A percentile compares a stretch with the other conserved stretches of the same genome.
phyloP scores from a whole-genome alignment of 2,888 invertebrate genomes.

The Autographa pulchrina region DNA sequence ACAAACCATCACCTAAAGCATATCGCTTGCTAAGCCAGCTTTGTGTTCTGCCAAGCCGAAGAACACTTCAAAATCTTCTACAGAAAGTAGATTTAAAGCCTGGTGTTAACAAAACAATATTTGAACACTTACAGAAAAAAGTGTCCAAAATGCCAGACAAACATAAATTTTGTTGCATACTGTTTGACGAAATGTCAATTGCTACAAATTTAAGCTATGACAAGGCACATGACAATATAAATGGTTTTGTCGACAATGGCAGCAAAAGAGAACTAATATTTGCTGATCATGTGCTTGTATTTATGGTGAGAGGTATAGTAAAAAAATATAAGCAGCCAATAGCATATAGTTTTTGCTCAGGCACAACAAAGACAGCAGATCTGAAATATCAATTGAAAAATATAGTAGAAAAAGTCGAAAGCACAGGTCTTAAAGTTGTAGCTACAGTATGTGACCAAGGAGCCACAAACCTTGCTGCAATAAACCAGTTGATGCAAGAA shows the following conservation, averaged over 20 bases:
- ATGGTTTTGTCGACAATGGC: background rate
- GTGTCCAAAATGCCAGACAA: background rate
- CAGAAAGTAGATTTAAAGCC: conserved; percentile 5
- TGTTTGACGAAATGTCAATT: conserved; percentile 16
- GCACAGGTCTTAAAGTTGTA: conserved; percentile 9
- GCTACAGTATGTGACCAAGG: conserved; percentile 24
- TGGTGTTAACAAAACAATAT: background rate
- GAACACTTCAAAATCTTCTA: background rate
- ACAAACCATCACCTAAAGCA: no score
- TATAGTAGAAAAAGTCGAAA: conserved; percentile 9
- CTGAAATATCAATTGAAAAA: conserved; percentile 8
- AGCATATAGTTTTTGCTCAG: conserved; percentile 15
- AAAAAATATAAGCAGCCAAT: conserved; percentile 32
- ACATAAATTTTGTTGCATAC: background rate
- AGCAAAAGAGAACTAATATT: conserved; percentile 11
- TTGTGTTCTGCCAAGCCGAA: no score
- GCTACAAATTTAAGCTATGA: conserved; percentile 5
- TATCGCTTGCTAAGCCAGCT: no score
- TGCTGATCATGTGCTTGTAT: conserved; percentile 11
- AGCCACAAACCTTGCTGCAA: conserved; percentile 18
- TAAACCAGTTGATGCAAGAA: conserved; percentile 10
- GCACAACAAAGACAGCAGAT: conserved; percentile 10
- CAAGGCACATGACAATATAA: conserved; percentile 5
- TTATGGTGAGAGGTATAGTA: conserved; percentile 14
- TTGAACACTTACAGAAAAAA: conserved; percentile 7